Base-by-base conservation (phyloP, 1,140 invertebrate genomes). In the Cardiocondyla obscurior region DNA sequence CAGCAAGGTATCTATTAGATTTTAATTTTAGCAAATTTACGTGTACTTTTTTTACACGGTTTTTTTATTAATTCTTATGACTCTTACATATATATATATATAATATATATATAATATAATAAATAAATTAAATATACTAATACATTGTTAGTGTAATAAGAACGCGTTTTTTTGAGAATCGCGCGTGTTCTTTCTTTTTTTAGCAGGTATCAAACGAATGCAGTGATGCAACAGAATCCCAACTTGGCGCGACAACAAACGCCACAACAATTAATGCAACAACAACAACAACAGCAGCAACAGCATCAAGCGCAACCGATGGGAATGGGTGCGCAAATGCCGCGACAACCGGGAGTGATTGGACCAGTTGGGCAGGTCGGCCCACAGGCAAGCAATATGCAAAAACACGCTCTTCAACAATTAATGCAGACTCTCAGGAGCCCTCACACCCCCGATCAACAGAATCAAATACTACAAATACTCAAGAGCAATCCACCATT, bases 401-500 rank as follows among this genome's bases (percentile, higher is more conserved):
- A 97, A 64, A 97, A 97, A 88, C 96, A 97, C 89, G 97, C 98
- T 36, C 93, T 99, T 44, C 97, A 98, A 84, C 97, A 98, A 92
- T 95, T 99, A 16, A 96, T 99, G 95, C 96, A 97, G 72, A 98
- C 98, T 49, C 95, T 99, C 33, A 96, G 97, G 88, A 98, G 97
- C 89, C 98, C 98, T 16, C 96, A 96, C 77, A 97, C 97, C n/a
- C 97, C 97, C 60, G 98, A 99, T 89, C 98, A 99, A 91, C 98
- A 99, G 90, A 96, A 97, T 90, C 97, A 99, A 94, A 98, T 99
- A 65, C 94, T 99, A 33, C 96, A 97, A 87, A 98, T 99, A 89
- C 96, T 99, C 57, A 99, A 99, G 93, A 97, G 97, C 58, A 98
- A 99, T 95, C 98, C 98, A 57, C 98, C 98, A 81, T 95, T 99